A percentile compares a stretch with the other conserved stretches of the same genome.
Evolutionary conservation across 2,888 invertebrate genomes (phyloP).

Genomic region (Drosophila prolongata): DNA sequence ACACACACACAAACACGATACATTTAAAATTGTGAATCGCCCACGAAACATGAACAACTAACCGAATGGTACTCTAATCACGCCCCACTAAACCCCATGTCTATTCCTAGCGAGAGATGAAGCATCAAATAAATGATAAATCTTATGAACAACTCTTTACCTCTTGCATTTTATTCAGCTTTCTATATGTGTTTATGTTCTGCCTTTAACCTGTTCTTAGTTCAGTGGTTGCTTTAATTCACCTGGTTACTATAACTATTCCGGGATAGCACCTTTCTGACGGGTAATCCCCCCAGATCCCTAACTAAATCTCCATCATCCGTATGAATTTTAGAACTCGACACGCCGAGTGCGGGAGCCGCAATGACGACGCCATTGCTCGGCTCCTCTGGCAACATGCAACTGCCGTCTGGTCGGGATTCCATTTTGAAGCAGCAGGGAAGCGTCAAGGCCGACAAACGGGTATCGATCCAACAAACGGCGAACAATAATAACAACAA

Average conservation of each 20-base stretch:
- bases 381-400: constrained; percentile 38
- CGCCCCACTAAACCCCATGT: constrained; percentile 36
- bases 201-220: constrained; percentile 23
- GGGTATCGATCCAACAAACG: constrained; percentile 83
- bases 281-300: constrained; percentile 16
- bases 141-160: constrained; percentile 58
- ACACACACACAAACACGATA: constrained; percentile 9
- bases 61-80: constrained; percentile 27
- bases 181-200: constrained; percentile 30
- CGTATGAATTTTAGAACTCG: constrained; percentile 58
- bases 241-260: constrained; percentile 11
- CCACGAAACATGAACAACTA: constrained; percentile 35
- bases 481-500: constrained; percentile 58
- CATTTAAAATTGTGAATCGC: constrained; percentile 38
- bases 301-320: constrained; percentile 26
- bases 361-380: constrained; percentile 43
- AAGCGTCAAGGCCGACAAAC: constrained; percentile 82
- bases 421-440: constrained; percentile 84
- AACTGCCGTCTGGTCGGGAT: constrained; percentile 72
- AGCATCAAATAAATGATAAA: constrained; percentile 60
- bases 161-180: constrained; percentile 69
- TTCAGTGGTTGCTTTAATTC: constrained; percentile 17
- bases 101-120: constrained; percentile 26
- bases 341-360: constrained; percentile 54
- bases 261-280: constrained; percentile 8